Evolutionary conservation across 1,140 invertebrate species (phyloP), one percentile per base, ranked within the genome.

Genomic region (Berghia stephanieae): DNA sequence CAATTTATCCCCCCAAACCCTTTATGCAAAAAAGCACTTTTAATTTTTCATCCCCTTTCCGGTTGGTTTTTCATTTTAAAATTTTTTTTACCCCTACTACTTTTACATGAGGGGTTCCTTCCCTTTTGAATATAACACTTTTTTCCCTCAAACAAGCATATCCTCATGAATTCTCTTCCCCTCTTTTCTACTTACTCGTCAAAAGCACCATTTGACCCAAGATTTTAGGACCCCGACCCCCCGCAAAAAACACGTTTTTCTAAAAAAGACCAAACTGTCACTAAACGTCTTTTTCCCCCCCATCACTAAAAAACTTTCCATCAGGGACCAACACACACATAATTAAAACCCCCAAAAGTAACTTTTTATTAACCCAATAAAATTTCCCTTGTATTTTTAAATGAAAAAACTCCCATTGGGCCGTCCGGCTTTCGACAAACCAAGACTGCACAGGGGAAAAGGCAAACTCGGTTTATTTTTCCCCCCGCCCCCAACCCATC

Each of bases 311-410:
- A 97, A 97, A 85, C 94, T 94, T 10, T 96, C 94, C 90, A 99
- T 98, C 0, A 97, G 97, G n/a, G 96, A 98, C 98, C 98, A 99
- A 86, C 96, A 96, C 21, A 99, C 96, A 89, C 98, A 99, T 16
- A 93, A 82, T 18, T 94, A n/a, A n/a, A n/a, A 94, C 36, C 98
- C 98, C 69, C 98, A 98, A 90, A 99, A 99, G 89, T 99, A 99
- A 83, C 96, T 90, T 79, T 98, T 82, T 96, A 92, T 78, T 94
- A 96, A 81, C 27, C 88, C 87, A n/a, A n/a, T 43, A 98, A 91
- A 66, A 99, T 90, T 87, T 99, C 97, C 96, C 98, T 98, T 24
- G 94, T 96, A 85, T 98, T 94, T 90, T 98, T n/a, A n/a, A n/a
- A 99, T 86, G 98, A 94, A 92, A 99, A 99, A 67, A 99, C 95